A percentile compares a stretch with the other conserved stretches of the same genome.
Evolutionary conservation across 1,140 invertebrate species (phyloP).

Genomic region (Mesaphorura yosii): DNA sequence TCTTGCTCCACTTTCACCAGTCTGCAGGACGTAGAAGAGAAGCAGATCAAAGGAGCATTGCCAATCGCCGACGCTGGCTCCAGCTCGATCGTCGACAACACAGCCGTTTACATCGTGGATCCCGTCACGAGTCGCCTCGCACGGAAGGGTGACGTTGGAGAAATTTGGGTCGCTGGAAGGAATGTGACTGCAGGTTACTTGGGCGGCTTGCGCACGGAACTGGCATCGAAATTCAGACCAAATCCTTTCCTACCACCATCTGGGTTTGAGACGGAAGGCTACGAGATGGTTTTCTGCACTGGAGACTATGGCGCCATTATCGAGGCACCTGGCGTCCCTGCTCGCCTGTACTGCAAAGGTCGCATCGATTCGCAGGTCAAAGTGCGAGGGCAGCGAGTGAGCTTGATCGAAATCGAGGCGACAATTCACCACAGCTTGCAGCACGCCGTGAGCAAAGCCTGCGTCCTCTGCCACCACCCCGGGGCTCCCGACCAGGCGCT

Average conservation of each 20-base stretch:
- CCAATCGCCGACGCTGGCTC: too few species aligned
- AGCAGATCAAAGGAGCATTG: too few species aligned
- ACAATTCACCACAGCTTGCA: conserved; percentile 44
- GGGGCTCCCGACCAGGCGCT: conserved; percentile 55
- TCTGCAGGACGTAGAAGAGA: conserved; percentile 45
- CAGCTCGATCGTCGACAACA: too few species aligned
- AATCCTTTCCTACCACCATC: too few species aligned
- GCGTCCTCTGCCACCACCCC: conserved; percentile 65
- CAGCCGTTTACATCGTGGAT: too few species aligned
- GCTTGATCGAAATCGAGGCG: conserved; percentile 67
- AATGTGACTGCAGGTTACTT: too few species aligned
- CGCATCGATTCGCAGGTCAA: conserved; percentile 76
- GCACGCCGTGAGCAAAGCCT: conserved; percentile 48
- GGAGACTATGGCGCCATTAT: conserved; percentile 67
- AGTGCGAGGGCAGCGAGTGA: conserved; percentile 69
- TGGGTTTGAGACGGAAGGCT: too few species aligned
- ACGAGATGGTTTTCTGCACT: conserved; percentile 52
- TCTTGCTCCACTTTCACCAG: conserved; percentile 49
- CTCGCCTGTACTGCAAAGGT: conserved; percentile 55
- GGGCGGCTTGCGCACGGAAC: too few species aligned
- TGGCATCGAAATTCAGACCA: too few species aligned
- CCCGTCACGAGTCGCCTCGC: too few species aligned
- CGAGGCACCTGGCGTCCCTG: conserved; percentile 40
- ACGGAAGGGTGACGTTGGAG: too few species aligned
- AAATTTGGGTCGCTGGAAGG: too few species aligned